These are phyloP conservation scores for Phalanger gymnotis DNA, from an alignment of 2,797 vertebrate species.

Conservation along the genomic window DNA sequence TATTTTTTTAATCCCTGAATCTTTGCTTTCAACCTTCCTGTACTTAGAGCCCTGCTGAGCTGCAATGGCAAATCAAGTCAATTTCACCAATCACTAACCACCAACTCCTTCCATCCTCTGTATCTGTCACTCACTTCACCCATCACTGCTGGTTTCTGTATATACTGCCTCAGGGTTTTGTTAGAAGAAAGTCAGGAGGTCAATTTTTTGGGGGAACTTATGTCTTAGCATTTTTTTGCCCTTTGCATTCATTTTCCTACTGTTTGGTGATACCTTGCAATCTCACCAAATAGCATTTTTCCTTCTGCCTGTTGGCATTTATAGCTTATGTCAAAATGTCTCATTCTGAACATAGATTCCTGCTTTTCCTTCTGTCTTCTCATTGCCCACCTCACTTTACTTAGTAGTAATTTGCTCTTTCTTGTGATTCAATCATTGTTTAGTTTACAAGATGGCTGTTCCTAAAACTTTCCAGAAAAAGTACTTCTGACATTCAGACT, in stretches of 20 bases:
- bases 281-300: not conserved
- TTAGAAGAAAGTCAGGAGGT: not conserved
- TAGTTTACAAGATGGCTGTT: not conserved
- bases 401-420: not conserved
- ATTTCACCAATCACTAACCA: not conserved
- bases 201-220: not conserved
- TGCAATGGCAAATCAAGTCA: not conserved
- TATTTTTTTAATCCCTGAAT: constrained; percentile 8
- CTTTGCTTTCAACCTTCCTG: constrained; percentile 35
- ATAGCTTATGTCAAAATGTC: not conserved
- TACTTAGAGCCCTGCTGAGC: not conserved
- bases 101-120: fast-evolving
- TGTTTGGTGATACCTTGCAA: not conserved
- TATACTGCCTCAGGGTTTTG: not conserved
- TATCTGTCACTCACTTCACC: not conserved
- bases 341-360: not conserved
- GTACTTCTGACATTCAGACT: not conserved
- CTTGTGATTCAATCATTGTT: not conserved
- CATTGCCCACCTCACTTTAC: not conserved
- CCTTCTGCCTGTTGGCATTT: not conserved
- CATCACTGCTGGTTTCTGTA: not conserved
- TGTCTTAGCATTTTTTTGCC: not conserved
- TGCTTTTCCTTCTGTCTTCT: not conserved
- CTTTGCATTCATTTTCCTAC: not conserved
- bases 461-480: not conserved